phyloP scores from a whole-genome alignment of 37 sponge, comb jelly and placozoan species.

The Haliclona indistincta region DNA sequence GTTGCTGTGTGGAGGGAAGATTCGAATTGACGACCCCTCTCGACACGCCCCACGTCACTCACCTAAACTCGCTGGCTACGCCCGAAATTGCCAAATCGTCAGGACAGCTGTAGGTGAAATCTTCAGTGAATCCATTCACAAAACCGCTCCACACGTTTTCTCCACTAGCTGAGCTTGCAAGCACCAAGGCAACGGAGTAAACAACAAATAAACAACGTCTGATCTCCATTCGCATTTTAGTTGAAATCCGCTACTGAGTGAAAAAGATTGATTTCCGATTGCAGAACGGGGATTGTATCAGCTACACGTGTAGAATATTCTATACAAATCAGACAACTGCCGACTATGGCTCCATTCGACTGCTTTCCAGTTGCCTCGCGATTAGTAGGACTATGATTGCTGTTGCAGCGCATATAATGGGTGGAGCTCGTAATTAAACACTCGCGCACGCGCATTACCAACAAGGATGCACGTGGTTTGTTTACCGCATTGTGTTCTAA shows the following conservation, averaged over 20 bases:
- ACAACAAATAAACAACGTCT: slow-evolving; percentile 16
- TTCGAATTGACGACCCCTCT: not conserved
- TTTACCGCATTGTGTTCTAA: no score
- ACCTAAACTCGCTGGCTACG: slow-evolving; percentile 60
- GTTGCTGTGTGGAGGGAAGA: not conserved
- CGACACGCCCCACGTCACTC: not conserved
- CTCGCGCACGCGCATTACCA: no score
- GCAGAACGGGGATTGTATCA: no score
- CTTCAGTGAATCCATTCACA: slow-evolving; percentile 23
- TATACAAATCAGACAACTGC: no score
- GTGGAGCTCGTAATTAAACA: no score
- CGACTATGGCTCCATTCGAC: no score
- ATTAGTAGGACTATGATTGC: no score
- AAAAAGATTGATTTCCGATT: no score
- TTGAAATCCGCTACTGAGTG: not conserved
- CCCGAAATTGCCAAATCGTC: slow-evolving; percentile 33
- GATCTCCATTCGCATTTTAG: not conserved
- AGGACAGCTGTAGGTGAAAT: slow-evolving; percentile 50
- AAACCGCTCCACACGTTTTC: slow-evolving; percentile 50
- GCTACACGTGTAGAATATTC: no score
- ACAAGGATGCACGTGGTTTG: no score
- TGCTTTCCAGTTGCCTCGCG: no score
- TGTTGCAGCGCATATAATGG: no score
- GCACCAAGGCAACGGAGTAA: not conserved
- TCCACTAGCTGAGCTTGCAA: not conserved